Base-by-base conservation (phyloP, 1,140 invertebrate species). In the Drosophila lacteicornis region DNA sequence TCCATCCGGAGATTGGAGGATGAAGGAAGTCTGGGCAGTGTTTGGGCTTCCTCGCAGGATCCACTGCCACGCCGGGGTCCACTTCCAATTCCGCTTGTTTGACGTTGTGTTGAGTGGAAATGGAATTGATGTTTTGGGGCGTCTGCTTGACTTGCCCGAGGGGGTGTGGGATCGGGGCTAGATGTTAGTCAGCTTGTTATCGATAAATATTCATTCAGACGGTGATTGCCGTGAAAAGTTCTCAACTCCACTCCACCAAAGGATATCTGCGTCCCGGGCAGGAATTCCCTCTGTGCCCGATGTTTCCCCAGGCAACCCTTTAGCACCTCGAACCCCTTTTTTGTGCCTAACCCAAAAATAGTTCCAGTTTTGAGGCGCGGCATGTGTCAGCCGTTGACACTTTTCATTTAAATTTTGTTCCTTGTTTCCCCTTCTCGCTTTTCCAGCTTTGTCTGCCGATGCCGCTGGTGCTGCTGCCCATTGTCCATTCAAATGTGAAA, bases 361-460 rank as follows among this genome's bases (percentile, higher is more conserved):
- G 66, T 70, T 55, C 13, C 49, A 36, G 63, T 33, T 46, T 40
- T 43, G 40, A 68, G 58, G 43, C 55, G 69, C 50, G 53, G 75
- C 69, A 79, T 85, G 61, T 82, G 79, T 79, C 69, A 67, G 79
- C 56, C 56, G 79, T 87, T 87, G 82, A 87, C 82, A 86, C 83
- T 87, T 86, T 79, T 87, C 83, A 87, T 82, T 79, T 82, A 77
- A 79, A 63, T 79, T 76, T 47, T 50, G 36, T 56, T 22, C 36
- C 53, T 59, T 36, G 62, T 47, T 62, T 58, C 19, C 53, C 49
- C 36, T 33, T 15, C 17, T 15, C 17, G 36, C 36, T 22, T 57
- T 42, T 27, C 30, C 67, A 47, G 25, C 17, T 30, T 56, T 40
- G 53, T 55, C 53, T 22, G 53, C 53, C 17, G 36, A 11, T 12